These are phyloP conservation scores for Actinemys pallida DNA, from an alignment of 2,113 vertebrate species.

Conservation along the genomic window DNA sequence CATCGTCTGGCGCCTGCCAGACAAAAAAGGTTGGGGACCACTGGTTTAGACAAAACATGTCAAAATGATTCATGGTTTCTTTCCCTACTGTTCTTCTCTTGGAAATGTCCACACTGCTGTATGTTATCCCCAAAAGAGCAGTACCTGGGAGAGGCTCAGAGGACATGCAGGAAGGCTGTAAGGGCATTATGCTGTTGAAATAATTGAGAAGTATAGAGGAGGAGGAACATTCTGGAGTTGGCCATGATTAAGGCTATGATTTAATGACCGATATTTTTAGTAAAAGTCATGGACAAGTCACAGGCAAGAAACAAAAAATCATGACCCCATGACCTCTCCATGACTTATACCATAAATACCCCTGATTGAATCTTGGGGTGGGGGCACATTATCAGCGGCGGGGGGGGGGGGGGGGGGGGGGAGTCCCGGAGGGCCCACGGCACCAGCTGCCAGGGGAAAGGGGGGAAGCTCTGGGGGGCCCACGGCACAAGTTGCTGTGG, in stretches of 20 bases:
- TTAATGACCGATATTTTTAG: no score
- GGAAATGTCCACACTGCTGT: background rate
- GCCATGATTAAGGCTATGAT: background rate
- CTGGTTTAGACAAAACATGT: background rate
- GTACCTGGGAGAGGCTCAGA: background rate
- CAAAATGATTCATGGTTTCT: background rate
- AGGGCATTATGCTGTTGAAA: background rate
- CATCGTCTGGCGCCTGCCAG: no score
- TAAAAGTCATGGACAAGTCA: no score
- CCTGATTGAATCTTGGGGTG: no score
- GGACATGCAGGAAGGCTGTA: background rate
- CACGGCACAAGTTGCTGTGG: no score
- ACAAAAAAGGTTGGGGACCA: no score
- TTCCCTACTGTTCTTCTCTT: background rate
- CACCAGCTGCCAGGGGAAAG: no score
- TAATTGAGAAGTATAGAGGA: background rate
- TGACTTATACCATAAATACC: background rate
- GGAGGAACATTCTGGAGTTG: background rate
- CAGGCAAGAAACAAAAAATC: no score
- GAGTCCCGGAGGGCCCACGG: background rate
- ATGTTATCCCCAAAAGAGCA: background rate
- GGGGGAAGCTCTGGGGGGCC: no score
- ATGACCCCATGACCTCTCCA: no score
- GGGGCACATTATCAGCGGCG: background rate
- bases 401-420: background rate